These are phyloP conservation scores for Microchrysa polita DNA, from an alignment of 2,888 invertebrate genomes.

Conservation along the genomic window DNA sequence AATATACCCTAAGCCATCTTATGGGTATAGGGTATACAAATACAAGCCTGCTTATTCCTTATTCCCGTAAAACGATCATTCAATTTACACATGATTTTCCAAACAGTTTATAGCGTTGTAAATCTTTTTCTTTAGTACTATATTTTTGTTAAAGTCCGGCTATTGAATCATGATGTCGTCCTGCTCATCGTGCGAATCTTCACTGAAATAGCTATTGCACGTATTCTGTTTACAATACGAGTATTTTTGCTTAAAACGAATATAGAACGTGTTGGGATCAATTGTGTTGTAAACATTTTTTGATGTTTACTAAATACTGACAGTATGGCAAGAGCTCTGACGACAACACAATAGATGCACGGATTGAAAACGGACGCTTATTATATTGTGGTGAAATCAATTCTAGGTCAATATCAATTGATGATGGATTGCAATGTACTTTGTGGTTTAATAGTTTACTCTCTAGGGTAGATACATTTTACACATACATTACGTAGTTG, in stretches of 20 bases:
- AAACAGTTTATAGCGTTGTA: no score
- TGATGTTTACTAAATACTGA: constrained; percentile 2
- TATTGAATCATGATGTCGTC: no score
- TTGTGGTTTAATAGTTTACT: background rate
- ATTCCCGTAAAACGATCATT: no score
- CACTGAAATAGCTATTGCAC: background rate
- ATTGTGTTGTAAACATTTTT: background rate
- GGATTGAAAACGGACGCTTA: background rate
- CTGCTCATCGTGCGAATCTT: no score
- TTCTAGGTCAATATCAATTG: constrained; percentile 2
- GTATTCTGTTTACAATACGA: background rate
- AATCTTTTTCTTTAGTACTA: no score
- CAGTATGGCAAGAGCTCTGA: no score
- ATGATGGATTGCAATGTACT: background rate
- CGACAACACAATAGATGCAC: background rate
- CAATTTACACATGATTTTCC: no score
- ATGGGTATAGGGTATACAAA: no score
- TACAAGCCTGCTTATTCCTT: no score
- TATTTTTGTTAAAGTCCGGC: no score
- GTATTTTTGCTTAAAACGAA: no score
- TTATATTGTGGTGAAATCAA: background rate
- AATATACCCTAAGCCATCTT: no score
- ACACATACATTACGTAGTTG: background rate
- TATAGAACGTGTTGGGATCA: background rate
- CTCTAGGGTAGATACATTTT: background rate